Conservation (phyloP, 2,797 vertebrate species). For the Staurois parvus region DNA sequence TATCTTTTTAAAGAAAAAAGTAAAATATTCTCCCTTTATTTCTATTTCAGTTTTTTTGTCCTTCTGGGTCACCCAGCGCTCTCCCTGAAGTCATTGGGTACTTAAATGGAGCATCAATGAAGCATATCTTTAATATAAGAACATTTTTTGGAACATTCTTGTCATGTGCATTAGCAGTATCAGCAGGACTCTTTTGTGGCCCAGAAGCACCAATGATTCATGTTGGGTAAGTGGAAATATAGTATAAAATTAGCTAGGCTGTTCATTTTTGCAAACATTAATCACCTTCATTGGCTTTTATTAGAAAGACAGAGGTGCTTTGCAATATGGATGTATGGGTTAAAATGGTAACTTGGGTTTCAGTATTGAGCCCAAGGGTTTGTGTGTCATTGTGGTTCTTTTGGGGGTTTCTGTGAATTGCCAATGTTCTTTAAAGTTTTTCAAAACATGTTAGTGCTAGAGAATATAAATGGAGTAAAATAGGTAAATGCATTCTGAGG, state of each 20-base stretch:
- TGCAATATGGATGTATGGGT: no score
- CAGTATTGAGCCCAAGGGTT: no score
- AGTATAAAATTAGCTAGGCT: neutral
- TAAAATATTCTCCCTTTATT: neutral
- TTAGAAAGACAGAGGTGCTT: no score
- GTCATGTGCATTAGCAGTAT: constrained; percentile 66
- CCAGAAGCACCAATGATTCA: constrained; percentile 68
- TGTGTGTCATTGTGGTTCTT: no score
- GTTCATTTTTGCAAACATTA: no score
- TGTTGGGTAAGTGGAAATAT: constrained; percentile 63
- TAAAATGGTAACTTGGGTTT: no score
- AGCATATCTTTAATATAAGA: constrained; percentile 68
- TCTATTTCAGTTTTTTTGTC: constrained; percentile 63
- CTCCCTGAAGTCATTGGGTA: constrained; percentile 68
- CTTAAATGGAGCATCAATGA: constrained; percentile 67
- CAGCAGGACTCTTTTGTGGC: constrained; percentile 66
- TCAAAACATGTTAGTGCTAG: no score
- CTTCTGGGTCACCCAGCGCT: constrained; percentile 56
- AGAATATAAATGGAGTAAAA: no score
- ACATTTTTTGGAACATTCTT: constrained; percentile 66
- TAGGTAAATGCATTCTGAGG: no score
- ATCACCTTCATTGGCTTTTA: no score
- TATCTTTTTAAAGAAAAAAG: neutral
- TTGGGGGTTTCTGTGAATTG: no score
- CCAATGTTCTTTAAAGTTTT: no score